A percentile compares a stretch with the other conserved stretches of the same genome.
Conservation (phyloP, 2,888 invertebrate genomes). For the Rhamphomyia laevipes region DNA sequence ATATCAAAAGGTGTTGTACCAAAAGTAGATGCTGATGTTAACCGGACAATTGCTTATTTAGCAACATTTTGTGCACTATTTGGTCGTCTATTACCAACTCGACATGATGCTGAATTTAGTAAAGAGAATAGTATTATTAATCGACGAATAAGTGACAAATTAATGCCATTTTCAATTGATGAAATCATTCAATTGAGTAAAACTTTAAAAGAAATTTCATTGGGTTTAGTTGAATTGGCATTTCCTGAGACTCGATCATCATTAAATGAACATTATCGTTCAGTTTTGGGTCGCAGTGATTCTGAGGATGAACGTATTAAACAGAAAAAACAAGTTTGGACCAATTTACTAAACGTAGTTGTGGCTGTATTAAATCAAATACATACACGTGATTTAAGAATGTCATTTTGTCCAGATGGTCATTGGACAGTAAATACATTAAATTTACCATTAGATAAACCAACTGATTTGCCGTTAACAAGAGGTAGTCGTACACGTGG, state of each 20-base stretch:
- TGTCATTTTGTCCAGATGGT: constrained; percentile 59
- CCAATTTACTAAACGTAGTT: constrained; percentile 57
- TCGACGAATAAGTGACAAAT: constrained; percentile 12
- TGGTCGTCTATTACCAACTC: constrained; percentile 63
- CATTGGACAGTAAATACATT: constrained; percentile 50
- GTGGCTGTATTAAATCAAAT: constrained; percentile 69
- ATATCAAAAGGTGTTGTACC: constrained; percentile 38
- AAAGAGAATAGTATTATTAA: constrained; percentile 32
- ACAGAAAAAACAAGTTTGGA: constrained; percentile 54
- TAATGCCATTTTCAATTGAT: constrained; percentile 54
- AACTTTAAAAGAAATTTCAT: constrained; percentile 64
- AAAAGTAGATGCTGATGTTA: constrained; percentile 39
- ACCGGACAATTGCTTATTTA: constrained; percentile 59
- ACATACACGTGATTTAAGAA: constrained; percentile 75
- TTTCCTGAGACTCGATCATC: constrained; percentile 65
- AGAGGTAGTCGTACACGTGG: constrained; percentile 39
- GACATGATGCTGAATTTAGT: constrained; percentile 79
- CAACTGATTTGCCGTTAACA: constrained; percentile 43
- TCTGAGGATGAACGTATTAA: constrained; percentile 30
- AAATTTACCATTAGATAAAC: constrained; percentile 42
- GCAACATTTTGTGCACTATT: constrained; percentile 78
- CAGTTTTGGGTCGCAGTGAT: constrained; percentile 31
- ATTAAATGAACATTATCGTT: constrained; percentile 50
- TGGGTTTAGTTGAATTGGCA: constrained; percentile 76
- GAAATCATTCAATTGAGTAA: constrained; percentile 62